A percentile compares a stretch with the other conserved stretches of the same genome.
Conservation (phyloP, 2,113 vertebrate genomes). For the Corythaixoides concolor region DNA sequence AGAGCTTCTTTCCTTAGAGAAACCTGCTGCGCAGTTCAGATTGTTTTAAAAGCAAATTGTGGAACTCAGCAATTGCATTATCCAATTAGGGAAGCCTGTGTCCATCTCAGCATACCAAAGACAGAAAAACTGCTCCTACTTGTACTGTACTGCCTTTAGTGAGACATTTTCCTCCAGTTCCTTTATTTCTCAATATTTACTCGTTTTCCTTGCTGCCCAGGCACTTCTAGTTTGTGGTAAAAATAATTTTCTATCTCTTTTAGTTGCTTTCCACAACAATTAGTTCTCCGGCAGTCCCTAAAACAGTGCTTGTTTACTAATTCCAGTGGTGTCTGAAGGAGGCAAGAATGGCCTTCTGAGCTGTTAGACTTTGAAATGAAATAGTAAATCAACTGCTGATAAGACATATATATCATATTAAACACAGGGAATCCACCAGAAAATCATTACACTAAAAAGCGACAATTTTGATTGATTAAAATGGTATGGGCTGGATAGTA, state of each 20-base stretch:
- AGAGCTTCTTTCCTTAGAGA: background rate
- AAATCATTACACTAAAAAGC: conserved; percentile 91
- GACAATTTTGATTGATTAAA: conserved; percentile 99
- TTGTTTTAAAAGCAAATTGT: background rate
- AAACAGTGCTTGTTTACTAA: conserved; percentile 78
- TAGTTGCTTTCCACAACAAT: conserved; percentile 15
- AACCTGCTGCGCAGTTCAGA: background rate
- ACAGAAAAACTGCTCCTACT: background rate
- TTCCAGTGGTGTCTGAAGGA: conserved; percentile 80
- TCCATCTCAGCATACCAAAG: background rate
- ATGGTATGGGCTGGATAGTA: conserved; percentile 85
- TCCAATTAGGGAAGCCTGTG: background rate
- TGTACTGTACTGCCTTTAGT: background rate
- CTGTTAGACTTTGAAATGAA: conserved; percentile 76
- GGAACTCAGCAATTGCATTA: background rate
- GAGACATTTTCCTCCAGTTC: background rate
- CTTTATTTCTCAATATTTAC: conserved; percentile 10
- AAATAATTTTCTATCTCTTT: background rate
- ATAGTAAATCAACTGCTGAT: conserved; percentile 89
- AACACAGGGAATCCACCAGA: conserved; percentile 85
- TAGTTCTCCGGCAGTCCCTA: conserved; percentile 11
- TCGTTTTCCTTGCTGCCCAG: background rate
- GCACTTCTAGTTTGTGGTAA: background rate
- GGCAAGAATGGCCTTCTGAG: conserved; percentile 74
- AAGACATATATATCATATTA: conserved; percentile 90